phyloP scores from a whole-genome alignment of 2,113 vertebrate genomes.

The Poecilia latipinna region DNA sequence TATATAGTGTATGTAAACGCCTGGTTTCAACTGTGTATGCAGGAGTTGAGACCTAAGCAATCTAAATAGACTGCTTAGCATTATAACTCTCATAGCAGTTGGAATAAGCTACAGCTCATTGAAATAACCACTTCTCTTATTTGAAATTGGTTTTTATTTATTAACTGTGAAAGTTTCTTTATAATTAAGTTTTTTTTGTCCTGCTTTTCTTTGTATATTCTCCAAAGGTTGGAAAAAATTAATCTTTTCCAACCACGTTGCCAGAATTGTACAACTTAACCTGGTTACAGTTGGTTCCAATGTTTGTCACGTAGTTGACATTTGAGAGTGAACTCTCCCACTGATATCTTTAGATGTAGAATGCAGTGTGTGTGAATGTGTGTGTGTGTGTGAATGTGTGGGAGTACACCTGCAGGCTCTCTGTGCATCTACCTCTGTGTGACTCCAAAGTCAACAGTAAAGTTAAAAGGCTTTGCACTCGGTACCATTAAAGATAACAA shows the following conservation, averaged over 20 bases:
- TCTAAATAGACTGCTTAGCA: too few species aligned
- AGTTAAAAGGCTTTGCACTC: constrained; percentile 72
- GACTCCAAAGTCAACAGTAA: constrained; percentile 71
- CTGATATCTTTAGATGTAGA: constrained; percentile 72
- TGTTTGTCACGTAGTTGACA: constrained; percentile 81
- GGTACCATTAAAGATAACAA: constrained; percentile 68
- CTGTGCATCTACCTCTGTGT: constrained; percentile 53
- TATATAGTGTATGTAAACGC: too few species aligned
- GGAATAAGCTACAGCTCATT: too few species aligned
- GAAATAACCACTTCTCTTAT: too few species aligned
- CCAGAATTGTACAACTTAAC: constrained; percentile 38
- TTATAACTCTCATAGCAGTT: too few species aligned
- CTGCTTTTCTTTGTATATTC: not conserved
- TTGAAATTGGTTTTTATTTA: not conserved
- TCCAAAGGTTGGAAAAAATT: not conserved
- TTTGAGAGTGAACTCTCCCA: constrained; percentile 75
- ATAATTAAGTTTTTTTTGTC: not conserved
- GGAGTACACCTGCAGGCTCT: constrained; percentile 42
- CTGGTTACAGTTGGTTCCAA: constrained; percentile 59
- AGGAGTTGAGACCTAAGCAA: too few species aligned
- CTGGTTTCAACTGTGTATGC: too few species aligned
- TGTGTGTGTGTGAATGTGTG: constrained; percentile 18
- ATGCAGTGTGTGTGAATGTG: constrained; percentile 47
- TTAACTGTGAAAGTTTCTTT: not conserved
- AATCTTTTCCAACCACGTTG: not conserved